Evolutionary conservation across 1,140 invertebrate species (phyloP), one percentile per base, ranked within the genome.

Genomic region (Rhagoletis pomonella): DNA sequence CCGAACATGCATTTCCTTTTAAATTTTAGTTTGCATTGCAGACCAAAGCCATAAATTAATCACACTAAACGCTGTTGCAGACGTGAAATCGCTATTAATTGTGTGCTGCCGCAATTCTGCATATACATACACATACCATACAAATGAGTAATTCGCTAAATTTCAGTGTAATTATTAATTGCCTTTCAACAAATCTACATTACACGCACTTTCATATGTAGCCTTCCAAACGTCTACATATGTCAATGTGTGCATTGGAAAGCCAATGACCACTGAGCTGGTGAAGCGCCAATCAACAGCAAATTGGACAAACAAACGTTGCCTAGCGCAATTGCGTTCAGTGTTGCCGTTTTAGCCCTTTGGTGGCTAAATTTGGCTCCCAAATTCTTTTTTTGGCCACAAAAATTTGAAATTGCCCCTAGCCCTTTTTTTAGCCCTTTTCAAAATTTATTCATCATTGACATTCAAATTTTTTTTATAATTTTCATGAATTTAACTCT

Each of bases 261-360:
- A 55, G 47, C 47, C 7, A n/a, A 19, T 55, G 44, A 81, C 73
- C 73, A 58, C n/a, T 81, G 47, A 81, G 19, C 50, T 50, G 47
- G n/a, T 81, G 50, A 55, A 55, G 50, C 73, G n/a, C 47, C 73
- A 81, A 81, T 81, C 47, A 81, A 81, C 44, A 55, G 47, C 47
- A 39, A 77, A 77, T 10, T 77, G 7, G 69, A 17, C 47, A 44
- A 77, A n/a, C 47, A 19, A 77, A 5, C 69, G n/a, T 39, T 67
- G n/a, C 44, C 0, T 0, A 67, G 64, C 29, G n/a, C 17, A 6
- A 81, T 73, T 73, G 44, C 47, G n/a, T 55, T 73, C 29, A 29
- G 29, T 29, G 29, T 29, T 29, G 29, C 29, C 29, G 29, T 29
- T 29, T 29, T 29, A 29, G 29, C 0, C 29, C 29, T 29, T 29